phyloP scores from a whole-genome alignment of 53 echinoderm and acorn worm genomes.

The Zoroaster sp. region DNA sequence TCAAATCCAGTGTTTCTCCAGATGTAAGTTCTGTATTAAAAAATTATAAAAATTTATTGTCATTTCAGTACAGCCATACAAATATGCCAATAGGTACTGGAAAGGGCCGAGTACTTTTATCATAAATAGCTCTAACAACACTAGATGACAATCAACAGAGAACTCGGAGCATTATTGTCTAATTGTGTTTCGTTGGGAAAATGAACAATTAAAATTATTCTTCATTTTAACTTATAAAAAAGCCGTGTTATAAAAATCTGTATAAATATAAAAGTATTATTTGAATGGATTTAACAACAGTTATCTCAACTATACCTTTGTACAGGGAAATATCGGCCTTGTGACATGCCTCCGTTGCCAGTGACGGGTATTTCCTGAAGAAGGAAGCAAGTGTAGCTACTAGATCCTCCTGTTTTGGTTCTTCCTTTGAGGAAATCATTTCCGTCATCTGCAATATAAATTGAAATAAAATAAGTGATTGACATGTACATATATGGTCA shows the following conservation, averaged over 20 bases:
- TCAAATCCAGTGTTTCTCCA: no score
- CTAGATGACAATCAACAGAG: no score
- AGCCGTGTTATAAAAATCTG: no score
- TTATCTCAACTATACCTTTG: no score
- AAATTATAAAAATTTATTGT: background rate
- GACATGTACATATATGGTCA: background rate
- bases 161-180: no score
- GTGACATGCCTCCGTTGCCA: no score
- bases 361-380: no score
- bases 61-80: background rate
- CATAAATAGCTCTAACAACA: no score
- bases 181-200: no score
- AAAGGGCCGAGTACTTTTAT: no score
- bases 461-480: background rate
- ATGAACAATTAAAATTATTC: no score
- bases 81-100: background rate
- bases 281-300: background rate
- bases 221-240: background rate
- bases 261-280: background rate
- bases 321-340: no score
- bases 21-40: slow-evolving; percentile 5
- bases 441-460: slow-evolving; percentile 1
- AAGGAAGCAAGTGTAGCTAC: background rate
- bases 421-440: background rate
- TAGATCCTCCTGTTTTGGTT: background rate